phyloP scores from a whole-genome alignment of 2,797 vertebrate species.

The Chiroxiphia lanceolata region DNA sequence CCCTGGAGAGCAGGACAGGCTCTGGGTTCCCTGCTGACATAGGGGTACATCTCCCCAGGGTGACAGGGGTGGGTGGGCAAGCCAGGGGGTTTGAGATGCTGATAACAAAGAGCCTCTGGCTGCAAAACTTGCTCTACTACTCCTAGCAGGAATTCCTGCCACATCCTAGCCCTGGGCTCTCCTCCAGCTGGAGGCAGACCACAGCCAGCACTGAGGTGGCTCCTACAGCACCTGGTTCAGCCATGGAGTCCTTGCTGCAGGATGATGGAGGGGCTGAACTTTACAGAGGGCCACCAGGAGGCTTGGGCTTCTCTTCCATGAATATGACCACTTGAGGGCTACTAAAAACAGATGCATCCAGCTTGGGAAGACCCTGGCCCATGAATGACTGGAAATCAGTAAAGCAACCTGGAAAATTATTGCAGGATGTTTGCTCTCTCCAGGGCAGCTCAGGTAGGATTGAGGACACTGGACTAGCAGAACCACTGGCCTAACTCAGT shows the following conservation, averaged over 20 bases:
- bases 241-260: not conserved
- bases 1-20: rapidly evolving
- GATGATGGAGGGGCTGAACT: not conserved
- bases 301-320: not conserved
- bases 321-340: rapidly evolving
- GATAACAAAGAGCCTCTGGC: not conserved
- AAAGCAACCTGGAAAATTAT: not conserved
- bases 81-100: not conserved
- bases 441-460: not conserved
- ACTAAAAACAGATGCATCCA: not conserved
- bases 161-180: not conserved
- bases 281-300: rapidly evolving
- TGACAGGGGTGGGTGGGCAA: not conserved
- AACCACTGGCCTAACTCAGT: not conserved
- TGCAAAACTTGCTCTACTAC: not conserved
- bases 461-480: rapidly evolving
- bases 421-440: not conserved
- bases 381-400: not conserved
- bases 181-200: not conserved
- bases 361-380: not conserved
- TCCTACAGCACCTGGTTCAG: not conserved
- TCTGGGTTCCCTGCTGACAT: not conserved
- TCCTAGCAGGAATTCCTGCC: not conserved
- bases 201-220: not conserved
- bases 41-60: not conserved